Conservation (phyloP, 2,888 invertebrate species). For the Drosophila lacicola region DNA sequence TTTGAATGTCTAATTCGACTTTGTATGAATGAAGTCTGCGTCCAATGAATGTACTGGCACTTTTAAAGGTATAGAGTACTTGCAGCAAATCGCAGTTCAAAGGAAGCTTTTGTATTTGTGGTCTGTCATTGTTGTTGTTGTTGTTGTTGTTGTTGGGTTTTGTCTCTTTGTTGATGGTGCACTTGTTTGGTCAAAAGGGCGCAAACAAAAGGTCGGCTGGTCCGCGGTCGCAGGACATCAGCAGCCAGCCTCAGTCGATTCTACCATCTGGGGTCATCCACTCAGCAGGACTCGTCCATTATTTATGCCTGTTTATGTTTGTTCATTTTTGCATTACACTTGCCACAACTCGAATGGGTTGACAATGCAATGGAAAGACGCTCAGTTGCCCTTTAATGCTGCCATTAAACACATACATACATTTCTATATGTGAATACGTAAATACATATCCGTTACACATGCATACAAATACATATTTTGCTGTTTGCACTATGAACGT, state of each 20-base stretch:
- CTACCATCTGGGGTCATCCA: conserved; percentile 26
- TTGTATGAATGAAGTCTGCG: not conserved
- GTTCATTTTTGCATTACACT: conserved; percentile 63
- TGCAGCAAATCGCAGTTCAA: conserved; percentile 67
- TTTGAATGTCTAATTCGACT: not conserved
- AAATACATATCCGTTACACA: not conserved
- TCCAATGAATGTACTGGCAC: not conserved
- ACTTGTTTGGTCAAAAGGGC: conserved; percentile 76
- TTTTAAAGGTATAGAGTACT: conserved; percentile 23
- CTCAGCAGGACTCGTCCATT: conserved; percentile 46
- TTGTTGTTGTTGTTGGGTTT: conserved; percentile 35
- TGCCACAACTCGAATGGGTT: conserved; percentile 35
- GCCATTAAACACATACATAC: not conserved
- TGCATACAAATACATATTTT: too few relatives aligned
- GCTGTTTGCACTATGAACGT: not conserved
- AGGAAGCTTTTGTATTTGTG: conserved; percentile 58
- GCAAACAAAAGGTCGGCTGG: conserved; percentile 64
- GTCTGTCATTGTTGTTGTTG: conserved; percentile 15
- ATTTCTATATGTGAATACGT: too few relatives aligned
- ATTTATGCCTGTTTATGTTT: conserved; percentile 66
- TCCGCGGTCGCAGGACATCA: conserved; percentile 24
- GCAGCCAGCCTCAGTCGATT: not conserved
- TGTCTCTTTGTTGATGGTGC: conserved; percentile 63
- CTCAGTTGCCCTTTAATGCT: conserved; percentile 27
- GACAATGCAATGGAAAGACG: conserved; percentile 8